phyloP scores from a whole-genome alignment of 2,113 vertebrate genomes.

The Andinoacara biseriatus region DNA sequence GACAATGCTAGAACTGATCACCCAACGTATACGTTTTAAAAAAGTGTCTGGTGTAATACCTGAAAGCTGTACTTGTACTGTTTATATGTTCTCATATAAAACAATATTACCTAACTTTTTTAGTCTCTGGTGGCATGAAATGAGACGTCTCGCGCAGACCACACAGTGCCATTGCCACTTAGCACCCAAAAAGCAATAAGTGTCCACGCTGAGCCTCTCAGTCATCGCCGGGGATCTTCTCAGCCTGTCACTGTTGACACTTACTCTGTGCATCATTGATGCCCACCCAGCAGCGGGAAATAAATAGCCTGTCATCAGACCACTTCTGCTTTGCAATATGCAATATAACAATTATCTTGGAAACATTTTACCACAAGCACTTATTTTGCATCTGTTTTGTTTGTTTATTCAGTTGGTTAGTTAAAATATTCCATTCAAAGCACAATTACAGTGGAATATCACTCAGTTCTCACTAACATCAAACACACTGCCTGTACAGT shows the following conservation, averaged over 20 bases:
- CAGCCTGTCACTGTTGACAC: conserved; percentile 56
- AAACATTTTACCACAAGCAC: conserved; percentile 17
- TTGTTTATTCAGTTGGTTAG: conserved; percentile 53
- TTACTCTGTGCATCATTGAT: conserved; percentile 56
- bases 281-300: conserved; percentile 37
- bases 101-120: neutral
- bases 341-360: conserved; percentile 51
- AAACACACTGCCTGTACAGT: conserved; percentile 40
- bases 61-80: neutral
- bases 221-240: conserved; percentile 45
- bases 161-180: conserved; percentile 33
- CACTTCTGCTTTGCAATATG: conserved; percentile 37
- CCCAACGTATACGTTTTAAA: neutral
- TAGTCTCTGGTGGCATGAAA: conserved; percentile 30
- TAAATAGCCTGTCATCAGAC: conserved; percentile 58
- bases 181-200: conserved; percentile 45
- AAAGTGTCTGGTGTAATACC: neutral
- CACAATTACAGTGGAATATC: conserved; percentile 63
- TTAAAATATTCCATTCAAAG: conserved; percentile 66
- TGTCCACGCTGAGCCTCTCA: conserved; percentile 37
- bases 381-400: conserved; percentile 47
- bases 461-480: conserved; percentile 51
- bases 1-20: neutral
- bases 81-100: neutral
- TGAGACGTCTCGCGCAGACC: conserved; percentile 42